Evolutionary conservation across 2,888 invertebrate species (phyloP), one percentile per base, ranked within the genome.

Genomic region (Artemia sp.): DNA sequence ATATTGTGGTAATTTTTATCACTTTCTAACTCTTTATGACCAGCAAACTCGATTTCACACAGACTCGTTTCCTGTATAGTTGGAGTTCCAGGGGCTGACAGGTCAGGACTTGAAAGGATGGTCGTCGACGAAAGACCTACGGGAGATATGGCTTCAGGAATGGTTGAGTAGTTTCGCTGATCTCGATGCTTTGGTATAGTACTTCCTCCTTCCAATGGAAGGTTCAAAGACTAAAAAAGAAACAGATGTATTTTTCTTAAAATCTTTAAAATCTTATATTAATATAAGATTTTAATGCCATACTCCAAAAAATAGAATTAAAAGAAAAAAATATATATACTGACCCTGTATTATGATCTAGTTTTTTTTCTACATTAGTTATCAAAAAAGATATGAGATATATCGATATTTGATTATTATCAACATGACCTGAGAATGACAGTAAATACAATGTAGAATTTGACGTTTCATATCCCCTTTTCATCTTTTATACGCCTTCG

Each of bases 131-230:
- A 51, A 38, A 67, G 52, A 51, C 52, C 52, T 24, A 70, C 67
- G 51, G 71, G 70, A 3, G 68, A 64, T 53, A 67, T 38, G 67
- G 53, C 70, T 24, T 67, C 53, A 4, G 71, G 70, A 69, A 69
- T 64, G 69, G 70, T 10, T 52, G 69, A 51, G 51, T 68, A 67
- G 67, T 66, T 66, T 69, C 68, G n/a, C 11, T 24, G 11, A 58
- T 58, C 64, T n/a, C 64, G 64, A 58, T 24, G 64, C 24, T 58
- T 58, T 58, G 64, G 64, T 24, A 19, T 8, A 69, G 74, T 76
- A 75, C 72, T 77, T 73, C 71, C 70, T 67, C 68, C 73, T 24
- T 76, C 76, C 70, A 79, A 75, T 12, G 79, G 79, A 71, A 80
- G 77, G 71, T 78, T 77, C 70, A 79, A 70, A 64, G 73, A 70